Evolutionary conservation across 2,797 vertebrate species (phyloP), one percentile per base, ranked within the genome.

Genomic region (Dendrocincla tyrannina): DNA sequence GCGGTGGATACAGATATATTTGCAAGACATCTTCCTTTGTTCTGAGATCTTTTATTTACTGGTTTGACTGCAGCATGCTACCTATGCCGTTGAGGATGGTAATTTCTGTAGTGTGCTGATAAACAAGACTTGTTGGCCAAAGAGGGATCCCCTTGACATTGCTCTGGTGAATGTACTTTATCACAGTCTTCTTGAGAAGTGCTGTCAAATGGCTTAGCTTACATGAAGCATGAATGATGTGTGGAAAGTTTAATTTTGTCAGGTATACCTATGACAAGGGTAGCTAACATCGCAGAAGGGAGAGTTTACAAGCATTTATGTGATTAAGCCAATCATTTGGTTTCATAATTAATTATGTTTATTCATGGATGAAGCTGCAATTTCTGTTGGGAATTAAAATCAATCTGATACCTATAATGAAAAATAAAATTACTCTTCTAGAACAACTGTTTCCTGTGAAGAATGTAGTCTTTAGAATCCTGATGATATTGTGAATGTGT

Each of bases 161-260:
- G 70, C 53, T 63, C 0, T 58, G 58, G 28, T 87, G 83, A 85
- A 50, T 23, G 30, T 88, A 68, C 60, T 97, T 95, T 67, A 83
- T 95, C 90, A 91, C 53, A 68, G 42, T 46, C 84, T 88, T 95
- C 8, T 95, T 95, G 75, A 69, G 79, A 72, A 89, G 46, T 63
- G 50, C 81, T 96, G 90, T 97, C 94, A 93, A 41, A 85, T 53
- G 83, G 73, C 78, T 47, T 88, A 66, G 39, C 23, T 91, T 89
- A 74, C 33, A 27, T 82, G 44, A 94, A 60, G 60, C 12, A 1
- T 93, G 50, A 95, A 82, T 80, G 46, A 88, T 87, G 39, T 85
- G 74, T 53, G 80, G 79, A 92, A 96, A 91, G 93, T 94, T 88
- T 91, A 81, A 92, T 96, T 95, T 91, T 96, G 91, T 95, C 70